Conservation (phyloP, 2,113 vertebrate species). For the Platycercus adscitus region DNA sequence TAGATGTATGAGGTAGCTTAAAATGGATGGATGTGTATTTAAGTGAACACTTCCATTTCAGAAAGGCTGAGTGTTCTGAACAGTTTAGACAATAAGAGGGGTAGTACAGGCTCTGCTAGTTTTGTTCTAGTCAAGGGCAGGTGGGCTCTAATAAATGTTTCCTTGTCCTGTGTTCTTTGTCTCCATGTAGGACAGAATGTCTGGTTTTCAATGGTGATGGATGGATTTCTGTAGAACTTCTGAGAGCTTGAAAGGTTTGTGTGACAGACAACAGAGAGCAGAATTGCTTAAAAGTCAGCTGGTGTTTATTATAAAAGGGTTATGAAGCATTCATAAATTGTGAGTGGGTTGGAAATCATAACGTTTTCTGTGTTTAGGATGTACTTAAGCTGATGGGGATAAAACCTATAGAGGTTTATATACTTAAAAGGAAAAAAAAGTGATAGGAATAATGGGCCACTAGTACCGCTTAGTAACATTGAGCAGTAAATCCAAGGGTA, state of each 20-base stretch:
- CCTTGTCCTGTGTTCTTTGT: background rate
- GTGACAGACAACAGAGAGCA: background rate
- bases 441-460: background rate
- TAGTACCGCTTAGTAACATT: background rate
- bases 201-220: background rate
- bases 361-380: background rate
- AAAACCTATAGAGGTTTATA: background rate
- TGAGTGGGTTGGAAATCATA: background rate
- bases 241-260: background rate
- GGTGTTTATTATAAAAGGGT: background rate
- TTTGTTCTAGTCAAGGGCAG: background rate
- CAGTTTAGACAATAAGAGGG: background rate
- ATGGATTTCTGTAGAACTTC: background rate
- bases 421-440: background rate
- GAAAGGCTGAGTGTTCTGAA: background rate
- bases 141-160: background rate
- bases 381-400: background rate
- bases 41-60: background rate
- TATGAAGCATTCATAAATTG: background rate
- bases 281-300: background rate
- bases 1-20: background rate
- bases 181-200: background rate
- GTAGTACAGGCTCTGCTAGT: background rate
- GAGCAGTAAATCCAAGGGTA: background rate
- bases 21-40: background rate